phyloP scores from a whole-genome alignment of 2,888 invertebrate species.

The Sepiola atlantica region DNA sequence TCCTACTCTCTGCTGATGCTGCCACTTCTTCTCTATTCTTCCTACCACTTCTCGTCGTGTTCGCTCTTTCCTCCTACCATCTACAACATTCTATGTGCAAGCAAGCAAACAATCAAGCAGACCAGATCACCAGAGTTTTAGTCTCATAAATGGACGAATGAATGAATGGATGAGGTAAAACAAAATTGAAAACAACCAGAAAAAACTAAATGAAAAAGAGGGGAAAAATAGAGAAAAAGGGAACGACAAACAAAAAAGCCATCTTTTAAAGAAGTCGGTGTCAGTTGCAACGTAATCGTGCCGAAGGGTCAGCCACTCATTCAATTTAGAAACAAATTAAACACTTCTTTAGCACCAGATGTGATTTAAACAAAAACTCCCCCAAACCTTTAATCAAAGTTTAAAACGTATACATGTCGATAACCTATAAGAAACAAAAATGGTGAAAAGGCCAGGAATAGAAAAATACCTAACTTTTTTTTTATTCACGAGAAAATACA shows the following conservation, averaged over 20 bases:
- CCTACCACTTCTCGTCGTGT: too few relatives aligned
- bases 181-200: neutral
- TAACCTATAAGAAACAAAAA: neutral
- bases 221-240: neutral
- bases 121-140: too few relatives aligned
- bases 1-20: too few relatives aligned
- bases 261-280: neutral
- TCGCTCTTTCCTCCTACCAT: too few relatives aligned
- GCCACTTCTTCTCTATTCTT: too few relatives aligned
- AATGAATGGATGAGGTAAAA: neutral
- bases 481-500: neutral
- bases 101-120: neutral
- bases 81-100: neutral
- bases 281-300: neutral
- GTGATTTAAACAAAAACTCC: neutral
- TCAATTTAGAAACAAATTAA: constrained; percentile 8
- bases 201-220: neutral
- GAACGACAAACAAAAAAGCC: neutral
- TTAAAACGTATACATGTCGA: neutral
- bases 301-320: neutral
- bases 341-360: neutral
- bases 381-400: neutral
- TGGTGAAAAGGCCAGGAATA: neutral
- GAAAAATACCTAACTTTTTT: neutral
- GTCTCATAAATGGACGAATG: neutral